Base-by-base conservation (phyloP, 2,888 invertebrate genomes). In the Acrocyrtus sp. region DNA sequence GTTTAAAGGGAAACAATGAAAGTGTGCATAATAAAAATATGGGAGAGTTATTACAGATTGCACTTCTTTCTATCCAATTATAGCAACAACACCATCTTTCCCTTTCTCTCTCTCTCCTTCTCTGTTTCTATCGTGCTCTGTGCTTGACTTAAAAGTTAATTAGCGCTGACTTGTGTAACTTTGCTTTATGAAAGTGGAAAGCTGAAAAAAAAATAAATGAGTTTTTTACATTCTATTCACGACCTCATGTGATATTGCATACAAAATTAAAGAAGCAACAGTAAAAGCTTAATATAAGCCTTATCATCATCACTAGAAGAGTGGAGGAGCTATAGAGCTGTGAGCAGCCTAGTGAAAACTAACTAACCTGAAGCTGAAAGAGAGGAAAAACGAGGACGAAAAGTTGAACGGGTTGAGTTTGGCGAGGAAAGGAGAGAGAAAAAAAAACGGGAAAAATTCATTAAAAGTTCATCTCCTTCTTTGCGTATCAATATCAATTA, bases 171-270 rank as follows among this genome's bases (percentile, higher is more conserved):
- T 73, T 73, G 61, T 62, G 58, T 62, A 73, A 62, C 67, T 62
- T 62, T 73, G 57, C 67, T 67, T 58, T 67, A 61, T 66, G 65
- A 73, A 73, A 67, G 67, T 48, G 62, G 53, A 56, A 57, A 61
- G 66, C 54, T 26, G 45, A 66, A 61, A 66, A 73, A 67, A 34
- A 34, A 34, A 34, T 67, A 73, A 73, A 73, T 73, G 72, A 73
- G 72, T 73, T 73, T 72, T 67, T 67, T 73, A 73, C 73, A 73
- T 73, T 73, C 73, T 67, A 57, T 67, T 73, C 73, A 73, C 73
- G 73, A 68, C 67, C 62, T 67, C 73, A 73, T 61, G 61, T 61
- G 73, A 73, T 73, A 73, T 68, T 73, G 65, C 73, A 73, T 73
- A 65, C 73, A 48, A 68, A 73, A 73, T 73, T 73, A 73, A 66